These are phyloP conservation scores for Epirrhoe tristata DNA, from an alignment of 2,888 invertebrate species.

Conservation along the genomic window DNA sequence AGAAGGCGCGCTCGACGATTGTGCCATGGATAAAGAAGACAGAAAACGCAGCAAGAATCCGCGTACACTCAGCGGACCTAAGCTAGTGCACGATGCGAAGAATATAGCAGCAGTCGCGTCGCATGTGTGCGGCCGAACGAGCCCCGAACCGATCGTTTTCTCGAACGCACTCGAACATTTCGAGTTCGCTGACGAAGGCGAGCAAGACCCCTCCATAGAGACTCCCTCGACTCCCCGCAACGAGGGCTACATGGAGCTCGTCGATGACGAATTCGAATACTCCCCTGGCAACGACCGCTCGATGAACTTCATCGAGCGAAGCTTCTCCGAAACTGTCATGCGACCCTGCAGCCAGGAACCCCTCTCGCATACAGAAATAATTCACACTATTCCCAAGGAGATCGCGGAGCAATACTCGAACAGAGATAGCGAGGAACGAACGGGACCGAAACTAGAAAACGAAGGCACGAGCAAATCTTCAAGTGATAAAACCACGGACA, in stretches of 20 bases:
- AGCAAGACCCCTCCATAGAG: slow-evolving; percentile 90
- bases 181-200: slow-evolving; percentile 95
- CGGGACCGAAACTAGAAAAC: slow-evolving; percentile 46
- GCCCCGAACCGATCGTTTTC: slow-evolving; percentile 67
- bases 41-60: slow-evolving; percentile 66
- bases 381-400: slow-evolving; percentile 44
- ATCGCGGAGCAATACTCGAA: slow-evolving; percentile 37
- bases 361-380: slow-evolving; percentile 39
- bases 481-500: slow-evolving; percentile 44
- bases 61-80: slow-evolving; percentile 68
- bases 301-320: slow-evolving; percentile 85
- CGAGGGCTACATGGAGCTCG: slow-evolving; percentile 76
- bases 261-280: slow-evolving; percentile 76
- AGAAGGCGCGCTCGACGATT: slow-evolving; percentile 92
- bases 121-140: slow-evolving; percentile 76
- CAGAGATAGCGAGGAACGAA: slow-evolving; percentile 21
- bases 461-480: slow-evolving; percentile 53
- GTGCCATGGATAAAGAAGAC: slow-evolving; percentile 79
- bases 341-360: slow-evolving; percentile 58
- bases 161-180: slow-evolving; percentile 90
- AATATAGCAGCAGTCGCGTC: slow-evolving; percentile 71
- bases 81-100: slow-evolving; percentile 71
- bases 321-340: slow-evolving; percentile 70
- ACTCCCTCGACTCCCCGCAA: slow-evolving; percentile 68
- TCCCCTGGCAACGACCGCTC: slow-evolving; percentile 77